A percentile compares a stretch with the other conserved stretches of the same genome.
These are phyloP conservation scores for Brienomyrus longianalis DNA, from an alignment of 2,113 vertebrate species.

Conservation along the genomic window DNA sequence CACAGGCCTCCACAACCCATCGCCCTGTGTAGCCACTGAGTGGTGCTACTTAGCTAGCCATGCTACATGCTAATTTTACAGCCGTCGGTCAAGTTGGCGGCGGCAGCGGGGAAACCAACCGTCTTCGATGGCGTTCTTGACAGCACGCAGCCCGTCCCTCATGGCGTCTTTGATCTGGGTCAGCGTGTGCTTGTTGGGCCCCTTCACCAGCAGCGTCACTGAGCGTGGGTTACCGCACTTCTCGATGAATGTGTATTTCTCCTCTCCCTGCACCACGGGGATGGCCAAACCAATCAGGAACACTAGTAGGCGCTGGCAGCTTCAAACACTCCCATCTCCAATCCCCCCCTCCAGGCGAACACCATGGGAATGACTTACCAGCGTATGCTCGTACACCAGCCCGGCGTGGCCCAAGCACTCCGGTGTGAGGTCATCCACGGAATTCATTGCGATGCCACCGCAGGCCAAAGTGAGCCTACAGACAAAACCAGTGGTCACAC, in stretches of 20 bases:
- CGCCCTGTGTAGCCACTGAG: not conserved
- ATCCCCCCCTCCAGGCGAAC: no score
- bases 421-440: conserved; percentile 79
- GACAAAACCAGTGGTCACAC: not conserved
- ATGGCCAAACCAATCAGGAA: not conserved
- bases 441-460: conserved; percentile 88
- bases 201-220: conserved; percentile 84
- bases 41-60: not conserved
- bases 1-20: not conserved
- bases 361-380: conserved; percentile 62
- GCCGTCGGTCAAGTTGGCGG: not conserved
- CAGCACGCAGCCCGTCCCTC: conserved; percentile 84
- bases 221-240: conserved; percentile 91
- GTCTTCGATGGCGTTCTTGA: conserved; percentile 96
- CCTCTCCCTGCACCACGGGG: conserved; percentile 72
- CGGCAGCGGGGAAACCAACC: conserved; percentile 55
- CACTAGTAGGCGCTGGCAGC: not conserved
- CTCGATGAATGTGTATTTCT: conserved; percentile 94
- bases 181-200: conserved; percentile 91
- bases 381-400: conserved; percentile 84
- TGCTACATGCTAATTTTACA: not conserved
- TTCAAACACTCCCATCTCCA: not conserved
- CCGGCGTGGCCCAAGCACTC: conserved; percentile 87
- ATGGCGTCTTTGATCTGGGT: conserved; percentile 94
- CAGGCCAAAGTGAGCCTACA: conserved; percentile 82